A percentile compares a stretch with the other conserved stretches of the same genome.
phyloP scores from a whole-genome alignment of 2,113 vertebrate genomes.

The Aphelocoma coerulescens region DNA sequence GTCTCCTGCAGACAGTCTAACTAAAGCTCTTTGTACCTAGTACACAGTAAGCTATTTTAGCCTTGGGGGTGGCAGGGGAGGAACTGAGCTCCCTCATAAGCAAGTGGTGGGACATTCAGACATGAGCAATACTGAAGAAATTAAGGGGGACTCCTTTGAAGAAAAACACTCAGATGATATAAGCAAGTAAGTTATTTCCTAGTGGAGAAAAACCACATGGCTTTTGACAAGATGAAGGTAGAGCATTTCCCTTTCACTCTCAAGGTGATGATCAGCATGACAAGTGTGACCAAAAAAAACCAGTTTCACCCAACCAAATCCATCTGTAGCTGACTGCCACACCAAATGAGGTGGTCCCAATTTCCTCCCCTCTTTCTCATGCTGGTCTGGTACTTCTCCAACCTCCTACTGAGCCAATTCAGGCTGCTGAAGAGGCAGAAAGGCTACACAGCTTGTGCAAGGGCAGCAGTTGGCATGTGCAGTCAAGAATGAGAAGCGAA shows the following conservation, averaged over 20 bases:
- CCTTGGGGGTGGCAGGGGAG: not conserved
- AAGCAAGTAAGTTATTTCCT: not conserved
- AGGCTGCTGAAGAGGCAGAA: not conserved
- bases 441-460: not conserved
- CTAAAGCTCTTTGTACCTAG: not conserved
- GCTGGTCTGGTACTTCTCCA: not conserved
- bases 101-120: not conserved
- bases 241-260: not conserved
- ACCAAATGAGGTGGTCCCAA: not conserved
- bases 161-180: not conserved
- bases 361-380: not conserved
- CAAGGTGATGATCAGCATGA: not conserved
- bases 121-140: not conserved
- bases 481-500: not conserved
- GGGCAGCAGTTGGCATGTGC: not conserved
- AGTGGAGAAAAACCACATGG: not conserved
- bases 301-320: not conserved
- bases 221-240: not conserved
- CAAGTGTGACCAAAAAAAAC: not conserved
- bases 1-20: not conserved
- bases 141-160: not conserved
- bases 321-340: not conserved
- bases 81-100: not conserved
- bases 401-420: not conserved
- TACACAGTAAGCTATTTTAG: not conserved